These are phyloP conservation scores for Ametastegia equiseti DNA, from an alignment of 2,888 invertebrate species.

Conservation along the genomic window DNA sequence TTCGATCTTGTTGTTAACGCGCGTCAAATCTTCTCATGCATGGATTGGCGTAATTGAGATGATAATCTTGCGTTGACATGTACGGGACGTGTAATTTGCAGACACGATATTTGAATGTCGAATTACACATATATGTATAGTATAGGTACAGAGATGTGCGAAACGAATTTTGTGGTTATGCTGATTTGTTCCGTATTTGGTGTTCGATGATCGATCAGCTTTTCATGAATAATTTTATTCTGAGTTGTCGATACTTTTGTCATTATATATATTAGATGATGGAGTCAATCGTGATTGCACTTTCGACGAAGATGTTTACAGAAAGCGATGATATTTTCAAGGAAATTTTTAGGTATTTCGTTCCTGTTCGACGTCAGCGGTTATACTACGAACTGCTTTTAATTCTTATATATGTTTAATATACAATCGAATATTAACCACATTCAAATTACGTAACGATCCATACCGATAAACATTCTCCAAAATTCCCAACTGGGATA, in stretches of 20 bases:
- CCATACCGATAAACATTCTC: neutral
- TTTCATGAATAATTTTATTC: neutral
- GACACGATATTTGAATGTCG: neutral
- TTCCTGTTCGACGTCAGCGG: too few relatives aligned
- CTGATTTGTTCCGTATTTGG: too few relatives aligned
- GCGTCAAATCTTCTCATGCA: neutral
- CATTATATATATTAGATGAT: neutral
- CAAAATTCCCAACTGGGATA: neutral
- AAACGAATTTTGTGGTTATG: too few relatives aligned
- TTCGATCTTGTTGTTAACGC: neutral
- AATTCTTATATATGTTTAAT: too few relatives aligned
- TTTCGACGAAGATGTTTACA: neutral
- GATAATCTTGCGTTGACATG: neutral
- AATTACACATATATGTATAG: too few relatives aligned
- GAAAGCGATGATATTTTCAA: neutral
- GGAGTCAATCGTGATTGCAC: neutral
- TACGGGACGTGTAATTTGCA: neutral
- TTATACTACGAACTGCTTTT: too few relatives aligned
- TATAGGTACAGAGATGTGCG: too few relatives aligned
- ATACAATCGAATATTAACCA: too few relatives aligned
- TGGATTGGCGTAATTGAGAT: neutral
- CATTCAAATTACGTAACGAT: too few relatives aligned
- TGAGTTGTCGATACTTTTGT: neutral
- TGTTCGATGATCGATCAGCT: neutral
- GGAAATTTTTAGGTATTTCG: neutral